These are phyloP conservation scores for Hydriomena furcata DNA, from an alignment of 2,888 invertebrate species.

Conservation along the genomic window DNA sequence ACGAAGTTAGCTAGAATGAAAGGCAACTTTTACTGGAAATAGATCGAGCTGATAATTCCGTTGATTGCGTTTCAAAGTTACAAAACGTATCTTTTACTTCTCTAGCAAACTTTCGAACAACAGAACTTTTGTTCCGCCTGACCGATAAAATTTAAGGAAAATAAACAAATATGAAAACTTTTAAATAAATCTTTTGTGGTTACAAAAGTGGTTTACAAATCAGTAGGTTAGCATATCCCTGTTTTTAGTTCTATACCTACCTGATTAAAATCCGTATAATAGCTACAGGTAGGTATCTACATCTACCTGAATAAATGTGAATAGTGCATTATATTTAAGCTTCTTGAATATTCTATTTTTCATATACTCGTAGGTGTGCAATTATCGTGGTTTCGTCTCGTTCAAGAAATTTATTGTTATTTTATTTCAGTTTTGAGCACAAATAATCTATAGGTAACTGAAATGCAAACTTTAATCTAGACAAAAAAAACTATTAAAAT, in stretches of 20 bases:
- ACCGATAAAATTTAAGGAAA: constrained; percentile 7
- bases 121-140: constrained; percentile 17
- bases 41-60: constrained; percentile 29
- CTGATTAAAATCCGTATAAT: too few relatives aligned
- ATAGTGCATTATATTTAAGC: too few relatives aligned
- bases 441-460: constrained; percentile 12
- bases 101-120: constrained; percentile 23
- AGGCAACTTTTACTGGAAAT: constrained; percentile 20
- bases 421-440: background rate
- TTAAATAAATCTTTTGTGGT: too few relatives aligned
- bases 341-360: too few relatives aligned
- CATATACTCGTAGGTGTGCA: too few relatives aligned
- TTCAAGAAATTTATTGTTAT: too few relatives aligned
- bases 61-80: constrained; percentile 32
- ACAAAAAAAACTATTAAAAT: constrained; percentile 27
- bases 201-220: too few relatives aligned
- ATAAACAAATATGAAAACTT: background rate
- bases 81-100: constrained; percentile 27
- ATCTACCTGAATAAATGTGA: too few relatives aligned
- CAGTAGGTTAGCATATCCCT: too few relatives aligned
- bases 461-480: constrained; percentile 18
- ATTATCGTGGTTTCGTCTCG: too few relatives aligned
- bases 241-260: background rate
- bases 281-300: too few relatives aligned
- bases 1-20: constrained; percentile 14